Percentiles rank a stretch among this genome's conserved stretches.
These are phyloP conservation scores for Caloenas nicobarica DNA, from an alignment of 2,113 vertebrate species.

Conservation along the genomic window DNA sequence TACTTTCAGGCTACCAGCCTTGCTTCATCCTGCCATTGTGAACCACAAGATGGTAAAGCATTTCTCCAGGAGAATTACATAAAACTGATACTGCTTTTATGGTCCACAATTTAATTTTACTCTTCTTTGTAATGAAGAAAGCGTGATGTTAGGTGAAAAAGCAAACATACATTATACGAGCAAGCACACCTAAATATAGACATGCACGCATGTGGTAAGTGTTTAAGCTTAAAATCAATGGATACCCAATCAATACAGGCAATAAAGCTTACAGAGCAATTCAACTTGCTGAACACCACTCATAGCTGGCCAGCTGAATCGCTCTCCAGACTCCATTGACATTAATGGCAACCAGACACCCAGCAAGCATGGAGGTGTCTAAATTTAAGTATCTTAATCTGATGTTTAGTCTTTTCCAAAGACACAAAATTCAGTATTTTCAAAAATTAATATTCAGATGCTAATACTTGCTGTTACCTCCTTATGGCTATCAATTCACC, in stretches of 20 bases:
- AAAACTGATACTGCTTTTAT: neutral
- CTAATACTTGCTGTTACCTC: neutral
- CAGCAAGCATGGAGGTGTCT: neutral
- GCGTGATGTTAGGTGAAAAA: neutral
- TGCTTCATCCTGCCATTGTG: accelerated
- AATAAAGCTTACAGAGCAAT: neutral
- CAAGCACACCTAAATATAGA: neutral
- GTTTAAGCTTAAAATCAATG: neutral
- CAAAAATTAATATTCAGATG: neutral
- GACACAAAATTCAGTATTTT: neutral
- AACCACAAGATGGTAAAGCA: neutral
- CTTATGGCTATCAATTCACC: neutral
- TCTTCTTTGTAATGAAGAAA: neutral
- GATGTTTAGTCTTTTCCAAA: neutral
- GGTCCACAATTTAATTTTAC: neutral
- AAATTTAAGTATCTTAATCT: neutral
- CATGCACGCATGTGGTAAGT: accelerated
- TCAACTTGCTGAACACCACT: neutral
- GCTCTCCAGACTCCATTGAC: neutral
- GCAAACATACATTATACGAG: neutral
- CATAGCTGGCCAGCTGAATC: neutral
- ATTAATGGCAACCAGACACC: neutral
- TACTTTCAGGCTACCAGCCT: neutral
- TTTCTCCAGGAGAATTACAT: neutral
- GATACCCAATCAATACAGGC: neutral